Base-by-base conservation (phyloP, 2,888 invertebrate genomes). In the Mesoligia furuncula region DNA sequence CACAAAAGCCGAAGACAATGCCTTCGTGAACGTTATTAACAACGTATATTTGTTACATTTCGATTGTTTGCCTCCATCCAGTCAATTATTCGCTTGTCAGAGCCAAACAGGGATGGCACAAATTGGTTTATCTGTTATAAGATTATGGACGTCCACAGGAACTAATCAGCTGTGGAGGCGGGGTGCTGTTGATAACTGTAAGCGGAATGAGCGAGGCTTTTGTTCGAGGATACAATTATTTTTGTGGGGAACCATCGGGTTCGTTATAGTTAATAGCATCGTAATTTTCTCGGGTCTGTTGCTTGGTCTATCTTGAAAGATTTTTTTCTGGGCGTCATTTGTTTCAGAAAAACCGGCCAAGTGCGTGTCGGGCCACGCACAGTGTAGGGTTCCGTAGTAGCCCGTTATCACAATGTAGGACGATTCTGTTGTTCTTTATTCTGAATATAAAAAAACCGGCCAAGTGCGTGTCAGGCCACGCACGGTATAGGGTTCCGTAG, bases 41-140 rank as follows among this genome's bases (percentile, higher is more conserved):
- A 67, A 71, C 79, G 69, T 77, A 80, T 85, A 87, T 86, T 87
- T 83, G 85, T 87, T 79, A 88, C 83, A 77, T 77, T 79, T 75
- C 69, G 81, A 81, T 83, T 80, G 85, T 87, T 80, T 81, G 88
- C 69, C 75, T 64, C 76, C 65, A 68, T 83, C 75, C n/a, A 71
- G 80, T 74, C 88, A 87, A 87, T 88, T 87, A 88, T 88, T 88
- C 81, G 87, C 85, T 83, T 87, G 88, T 88, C 87, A 85, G 77
- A 90, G 85, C 83, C 89, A 90, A 90, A 89, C 87, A 88, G 87
- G 88, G 87, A 87, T 87, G 86, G 88, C 89, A 90, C 92, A 90
- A 91, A 93, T 92, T 92, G 91, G 91, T 90, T 93, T 93, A 92
- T 91, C 91, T 91, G 88, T 90, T 91, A 91, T 91, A 90, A 89